Conservation (phyloP, 1,140 invertebrate species). For the Lordiphosa collinella region DNA sequence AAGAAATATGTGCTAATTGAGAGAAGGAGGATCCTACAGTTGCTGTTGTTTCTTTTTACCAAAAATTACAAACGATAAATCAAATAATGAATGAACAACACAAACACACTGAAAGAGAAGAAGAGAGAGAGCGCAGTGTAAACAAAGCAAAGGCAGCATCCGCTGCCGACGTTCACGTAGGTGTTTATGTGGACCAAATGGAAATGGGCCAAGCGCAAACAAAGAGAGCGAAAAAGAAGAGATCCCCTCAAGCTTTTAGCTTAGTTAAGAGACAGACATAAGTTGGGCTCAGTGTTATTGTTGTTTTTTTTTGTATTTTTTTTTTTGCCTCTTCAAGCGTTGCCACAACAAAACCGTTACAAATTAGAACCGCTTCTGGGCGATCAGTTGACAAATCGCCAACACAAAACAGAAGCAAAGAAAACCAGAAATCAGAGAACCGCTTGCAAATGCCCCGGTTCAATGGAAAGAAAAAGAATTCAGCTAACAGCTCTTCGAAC, state of each 20-base stretch:
- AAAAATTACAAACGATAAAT: conserved; percentile 58
- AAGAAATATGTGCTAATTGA: conserved; percentile 56
- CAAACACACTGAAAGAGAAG: neutral
- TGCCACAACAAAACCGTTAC: conserved; percentile 62
- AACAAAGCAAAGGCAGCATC: conserved; percentile 51
- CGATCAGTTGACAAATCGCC: conserved; percentile 19
- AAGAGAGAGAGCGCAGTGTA: conserved; percentile 29
- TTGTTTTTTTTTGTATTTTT: too few relatives aligned
- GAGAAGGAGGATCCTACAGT: conserved; percentile 16
- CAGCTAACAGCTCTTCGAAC: conserved; percentile 32
- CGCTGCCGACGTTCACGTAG: conserved; percentile 21
- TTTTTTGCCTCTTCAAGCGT: conserved; percentile 38
- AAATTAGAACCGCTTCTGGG: conserved; percentile 36
- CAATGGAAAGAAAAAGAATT: conserved; percentile 40
- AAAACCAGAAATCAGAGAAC: conserved; percentile 15
- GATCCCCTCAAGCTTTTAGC: conserved; percentile 11
- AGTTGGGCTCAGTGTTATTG: too few relatives aligned
- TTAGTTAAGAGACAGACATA: conserved; percentile 26
- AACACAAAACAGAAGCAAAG: neutral
- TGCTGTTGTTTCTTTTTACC: conserved; percentile 16
- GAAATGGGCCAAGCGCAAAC: conserved; percentile 27
- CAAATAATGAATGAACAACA: conserved; percentile 60
- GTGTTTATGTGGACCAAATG: conserved; percentile 1
- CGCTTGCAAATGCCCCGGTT: conserved; percentile 32
- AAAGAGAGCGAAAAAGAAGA: conserved; percentile 4